These are phyloP conservation scores for Corythaeola cristata DNA, from an alignment of 2,113 vertebrate species.

Conservation along the genomic window DNA sequence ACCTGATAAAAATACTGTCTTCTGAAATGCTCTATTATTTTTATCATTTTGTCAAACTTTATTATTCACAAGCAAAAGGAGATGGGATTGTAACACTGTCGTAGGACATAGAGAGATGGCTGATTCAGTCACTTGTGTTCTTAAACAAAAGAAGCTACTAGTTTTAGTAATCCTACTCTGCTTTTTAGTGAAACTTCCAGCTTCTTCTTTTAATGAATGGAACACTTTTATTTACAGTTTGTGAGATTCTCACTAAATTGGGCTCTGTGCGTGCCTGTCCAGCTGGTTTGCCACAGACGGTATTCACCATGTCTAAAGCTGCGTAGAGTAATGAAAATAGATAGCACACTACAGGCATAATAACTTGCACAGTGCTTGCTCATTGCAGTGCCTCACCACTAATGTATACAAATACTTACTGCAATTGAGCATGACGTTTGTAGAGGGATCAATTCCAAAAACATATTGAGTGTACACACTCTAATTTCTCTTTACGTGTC, in stretches of 20 bases:
- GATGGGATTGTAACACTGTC: background rate
- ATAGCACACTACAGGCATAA: background rate
- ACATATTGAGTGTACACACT: background rate
- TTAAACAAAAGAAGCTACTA: background rate
- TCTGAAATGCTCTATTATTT: background rate
- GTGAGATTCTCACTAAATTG: background rate
- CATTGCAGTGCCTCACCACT: background rate
- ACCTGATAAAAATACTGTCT: background rate
- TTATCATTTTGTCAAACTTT: background rate
- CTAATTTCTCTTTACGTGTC: background rate
- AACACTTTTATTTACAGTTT: background rate
- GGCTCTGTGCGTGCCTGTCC: background rate
- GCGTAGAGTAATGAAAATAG: background rate
- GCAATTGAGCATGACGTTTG: conserved; percentile 21
- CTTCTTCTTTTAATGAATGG: background rate
- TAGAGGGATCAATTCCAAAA: conserved; percentile 32
- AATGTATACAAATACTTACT: conserved; percentile 29
- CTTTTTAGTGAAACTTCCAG: background rate
- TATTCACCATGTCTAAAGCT: background rate
- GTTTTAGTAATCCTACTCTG: background rate
- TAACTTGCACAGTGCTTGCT: background rate
- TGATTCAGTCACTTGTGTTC: background rate
- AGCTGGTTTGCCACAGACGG: background rate
- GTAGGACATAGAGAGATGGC: background rate
- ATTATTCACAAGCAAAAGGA: background rate